Evolutionary conservation across 2,888 invertebrate genomes (phyloP).

Genomic region (Caenorhabditis plicata): DNA sequence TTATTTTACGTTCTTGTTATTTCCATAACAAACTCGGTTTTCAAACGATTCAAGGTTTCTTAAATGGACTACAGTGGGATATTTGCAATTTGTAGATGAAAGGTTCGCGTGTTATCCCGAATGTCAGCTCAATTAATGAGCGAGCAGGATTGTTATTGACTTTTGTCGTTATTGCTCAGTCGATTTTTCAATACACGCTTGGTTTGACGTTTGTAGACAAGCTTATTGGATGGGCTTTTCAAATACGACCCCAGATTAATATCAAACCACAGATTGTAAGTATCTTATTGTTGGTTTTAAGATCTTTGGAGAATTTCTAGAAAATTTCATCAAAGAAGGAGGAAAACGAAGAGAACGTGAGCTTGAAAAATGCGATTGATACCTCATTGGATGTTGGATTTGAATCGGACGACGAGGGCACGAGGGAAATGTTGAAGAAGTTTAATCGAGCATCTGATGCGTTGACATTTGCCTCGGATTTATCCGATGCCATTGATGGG

Average conservation of each 20-base stretch:
- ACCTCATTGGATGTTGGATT: slow-evolving; percentile 7
- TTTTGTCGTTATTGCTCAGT: slow-evolving; percentile 27
- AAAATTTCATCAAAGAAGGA: slow-evolving; percentile 22
- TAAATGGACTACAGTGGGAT: no score
- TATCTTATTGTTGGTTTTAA: background rate
- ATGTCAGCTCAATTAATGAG: slow-evolving; percentile 5
- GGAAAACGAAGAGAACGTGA: slow-evolving; percentile 11
- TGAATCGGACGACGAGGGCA: slow-evolving; percentile 18
- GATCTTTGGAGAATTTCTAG: slow-evolving; percentile 6
- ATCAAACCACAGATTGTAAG: slow-evolving; percentile 33
- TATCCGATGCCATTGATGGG: slow-evolving; percentile 9
- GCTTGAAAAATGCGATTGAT: slow-evolving; percentile 11
- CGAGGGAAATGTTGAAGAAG: slow-evolving; percentile 12
- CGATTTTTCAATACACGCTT: slow-evolving; percentile 13
- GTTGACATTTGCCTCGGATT: slow-evolving; percentile 11
- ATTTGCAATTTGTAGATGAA: no score
- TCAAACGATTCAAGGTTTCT: slow-evolving; percentile 21
- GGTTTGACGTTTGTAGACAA: slow-evolving; percentile 5
- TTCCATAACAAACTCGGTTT: slow-evolving; percentile 7
- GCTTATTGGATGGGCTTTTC: slow-evolving; percentile 25
- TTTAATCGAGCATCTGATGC: slow-evolving; percentile 4
- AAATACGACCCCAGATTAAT: slow-evolving; percentile 26
- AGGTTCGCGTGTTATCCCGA: slow-evolving; percentile 8
- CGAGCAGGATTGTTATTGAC: slow-evolving; percentile 8
- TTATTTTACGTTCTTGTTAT: slow-evolving; percentile 18